Percentiles rank a stretch among this genome's conserved stretches.
Conservation (phyloP, 2,113 vertebrate species). For the Sceloporus undulatus region DNA sequence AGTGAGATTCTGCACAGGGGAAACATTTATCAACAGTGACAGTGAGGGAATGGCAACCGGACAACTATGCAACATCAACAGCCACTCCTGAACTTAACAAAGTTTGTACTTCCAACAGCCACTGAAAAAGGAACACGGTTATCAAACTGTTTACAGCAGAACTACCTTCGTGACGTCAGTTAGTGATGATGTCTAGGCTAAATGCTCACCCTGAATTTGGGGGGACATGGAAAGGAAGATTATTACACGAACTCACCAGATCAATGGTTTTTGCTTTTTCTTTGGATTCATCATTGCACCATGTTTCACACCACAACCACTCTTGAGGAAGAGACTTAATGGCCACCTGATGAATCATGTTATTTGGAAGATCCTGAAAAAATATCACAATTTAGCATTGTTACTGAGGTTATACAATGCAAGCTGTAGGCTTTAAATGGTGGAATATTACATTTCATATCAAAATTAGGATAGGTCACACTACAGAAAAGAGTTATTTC, state of each 20-base stretch:
- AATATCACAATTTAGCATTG: constrained; percentile 16
- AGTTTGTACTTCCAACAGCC: too few relatives aligned
- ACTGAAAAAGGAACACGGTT: neutral
- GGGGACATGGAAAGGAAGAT: neutral
- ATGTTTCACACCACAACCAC: constrained; percentile 99
- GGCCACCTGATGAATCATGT: constrained; percentile 98
- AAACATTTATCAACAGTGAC: too few relatives aligned
- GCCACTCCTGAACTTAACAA: neutral
- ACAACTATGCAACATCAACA: neutral
- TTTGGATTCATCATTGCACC: constrained; percentile 95
- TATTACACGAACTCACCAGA: constrained; percentile 81
- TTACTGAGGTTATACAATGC: neutral
- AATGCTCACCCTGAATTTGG: neutral
- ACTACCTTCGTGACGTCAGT: neutral
- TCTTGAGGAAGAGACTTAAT: constrained; percentile 98
- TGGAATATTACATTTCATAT: neutral
- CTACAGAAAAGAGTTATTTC: neutral
- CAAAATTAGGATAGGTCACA: neutral
- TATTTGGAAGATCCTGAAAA: constrained; percentile 94
- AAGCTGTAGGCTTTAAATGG: neutral
- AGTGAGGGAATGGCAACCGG: neutral
- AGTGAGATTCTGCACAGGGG: too few relatives aligned
- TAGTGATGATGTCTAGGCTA: too few relatives aligned
- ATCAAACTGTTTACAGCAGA: neutral
- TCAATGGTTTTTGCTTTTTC: constrained; percentile 94